phyloP scores from a whole-genome alignment of 2,888 invertebrate species.

The Galerucella pusilla region DNA sequence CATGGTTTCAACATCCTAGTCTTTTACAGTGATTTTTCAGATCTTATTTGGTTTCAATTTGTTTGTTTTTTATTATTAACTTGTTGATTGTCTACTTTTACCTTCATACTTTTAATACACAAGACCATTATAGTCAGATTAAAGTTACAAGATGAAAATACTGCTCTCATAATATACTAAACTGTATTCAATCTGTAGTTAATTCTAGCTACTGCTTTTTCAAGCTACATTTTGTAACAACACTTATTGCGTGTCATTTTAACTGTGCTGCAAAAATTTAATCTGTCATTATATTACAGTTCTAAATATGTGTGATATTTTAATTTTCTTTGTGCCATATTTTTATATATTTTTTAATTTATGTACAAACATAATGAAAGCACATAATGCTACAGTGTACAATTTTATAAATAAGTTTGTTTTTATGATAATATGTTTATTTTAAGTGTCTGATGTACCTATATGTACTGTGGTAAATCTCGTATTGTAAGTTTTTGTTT shows the following conservation, averaged over 20 bases:
- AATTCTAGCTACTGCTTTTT: background rate
- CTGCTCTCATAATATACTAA: background rate
- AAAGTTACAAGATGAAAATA: too few species aligned
- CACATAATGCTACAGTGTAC: background rate
- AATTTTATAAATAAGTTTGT: background rate
- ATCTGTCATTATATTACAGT: background rate
- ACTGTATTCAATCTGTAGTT: background rate
- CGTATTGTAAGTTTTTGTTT: background rate
- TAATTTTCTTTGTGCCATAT: conserved; percentile 6
- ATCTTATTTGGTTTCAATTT: too few species aligned
- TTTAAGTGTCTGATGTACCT: background rate
- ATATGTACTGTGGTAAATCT: background rate
- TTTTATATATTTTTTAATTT: conserved; percentile 4
- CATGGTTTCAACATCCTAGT: too few species aligned
- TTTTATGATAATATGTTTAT: background rate
- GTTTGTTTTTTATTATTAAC: too few species aligned
- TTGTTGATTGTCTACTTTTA: too few species aligned
- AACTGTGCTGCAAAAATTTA: background rate
- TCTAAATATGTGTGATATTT: conserved; percentile 11
- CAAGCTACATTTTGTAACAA: background rate
- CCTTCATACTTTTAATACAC: too few species aligned
- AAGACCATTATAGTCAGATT: too few species aligned
- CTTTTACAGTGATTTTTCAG: too few species aligned
- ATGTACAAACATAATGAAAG: background rate
- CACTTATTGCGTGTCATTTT: too few species aligned